Evolutionary conservation across 2,888 invertebrate genomes (phyloP).

Genomic region (Clanis bilineata): DNA sequence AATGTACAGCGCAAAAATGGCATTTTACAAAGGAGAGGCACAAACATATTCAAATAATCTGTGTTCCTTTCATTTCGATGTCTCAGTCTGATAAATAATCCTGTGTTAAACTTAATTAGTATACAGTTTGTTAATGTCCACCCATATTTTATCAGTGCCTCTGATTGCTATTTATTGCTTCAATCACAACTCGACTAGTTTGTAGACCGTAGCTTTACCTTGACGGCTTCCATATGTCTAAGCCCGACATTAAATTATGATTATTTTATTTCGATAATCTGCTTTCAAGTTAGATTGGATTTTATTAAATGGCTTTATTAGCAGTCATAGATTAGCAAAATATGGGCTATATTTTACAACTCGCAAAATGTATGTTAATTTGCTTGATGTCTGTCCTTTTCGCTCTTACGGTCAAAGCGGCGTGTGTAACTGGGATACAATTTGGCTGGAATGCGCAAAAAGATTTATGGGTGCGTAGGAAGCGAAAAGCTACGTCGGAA

Average conservation of each 20-base stretch:
- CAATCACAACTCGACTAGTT: constrained; percentile 30
- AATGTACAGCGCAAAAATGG: too few species aligned
- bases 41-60: background rate
- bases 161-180: constrained; percentile 54
- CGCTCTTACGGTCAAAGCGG: background rate
- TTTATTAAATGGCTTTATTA: constrained; percentile 1
- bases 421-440: background rate
- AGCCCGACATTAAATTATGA: background rate
- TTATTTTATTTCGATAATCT: background rate
- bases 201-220: constrained; percentile 18
- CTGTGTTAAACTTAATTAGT: constrained; percentile 22
- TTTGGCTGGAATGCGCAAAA: constrained; percentile 9
- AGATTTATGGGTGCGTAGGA: constrained; percentile 9
- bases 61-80: constrained; percentile 15
- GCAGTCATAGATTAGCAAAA: background rate
- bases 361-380: background rate
- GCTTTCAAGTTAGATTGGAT: background rate
- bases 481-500: constrained; percentile 12
- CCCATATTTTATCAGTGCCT: constrained; percentile 19
- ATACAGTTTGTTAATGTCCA: constrained; percentile 20
- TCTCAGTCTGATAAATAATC: constrained; percentile 26
- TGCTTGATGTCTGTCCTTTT: background rate
- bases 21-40: background rate
- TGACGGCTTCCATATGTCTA: background rate
- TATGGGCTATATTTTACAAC: background rate